Percentiles rank a stretch among this genome's conserved stretches.
These are phyloP conservation scores for Protomyctophum bolini DNA, from an alignment of 2,113 vertebrate genomes.

Conservation along the genomic window DNA sequence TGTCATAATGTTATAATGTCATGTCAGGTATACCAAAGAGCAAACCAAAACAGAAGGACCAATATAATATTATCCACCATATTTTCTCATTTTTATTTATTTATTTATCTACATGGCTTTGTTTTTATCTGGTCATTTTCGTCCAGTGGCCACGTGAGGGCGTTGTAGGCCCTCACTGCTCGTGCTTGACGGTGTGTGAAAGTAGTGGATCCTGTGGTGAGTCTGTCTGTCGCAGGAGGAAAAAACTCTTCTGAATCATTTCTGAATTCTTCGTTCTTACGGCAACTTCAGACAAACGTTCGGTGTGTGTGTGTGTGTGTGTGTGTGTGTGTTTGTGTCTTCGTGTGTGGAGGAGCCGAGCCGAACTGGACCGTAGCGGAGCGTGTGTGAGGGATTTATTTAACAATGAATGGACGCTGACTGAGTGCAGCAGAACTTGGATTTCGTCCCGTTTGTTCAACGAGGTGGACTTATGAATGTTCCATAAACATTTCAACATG, in stretches of 20 bases:
- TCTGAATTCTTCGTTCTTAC: constrained; percentile 51
- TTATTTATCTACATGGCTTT: too few species aligned
- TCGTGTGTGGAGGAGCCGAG: constrained; percentile 20
- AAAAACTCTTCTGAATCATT: constrained; percentile 19
- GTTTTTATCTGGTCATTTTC: too few species aligned
- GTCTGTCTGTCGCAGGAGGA: constrained; percentile 16
- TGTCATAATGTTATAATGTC: too few species aligned
- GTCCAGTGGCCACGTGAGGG: constrained; percentile 58
- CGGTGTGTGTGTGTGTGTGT: constrained; percentile 60
- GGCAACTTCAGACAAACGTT: constrained; percentile 49
- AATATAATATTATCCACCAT: too few species aligned
- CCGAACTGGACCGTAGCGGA: constrained; percentile 46
- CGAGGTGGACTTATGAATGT: constrained; percentile 65
- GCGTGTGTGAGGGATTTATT: constrained; percentile 18
- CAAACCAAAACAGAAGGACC: too few species aligned
- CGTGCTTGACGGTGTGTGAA: constrained; percentile 10
- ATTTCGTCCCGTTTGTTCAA: constrained; percentile 52
- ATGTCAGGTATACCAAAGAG: too few species aligned
- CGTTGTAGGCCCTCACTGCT: constrained; percentile 60
- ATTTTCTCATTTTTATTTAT: too few species aligned
- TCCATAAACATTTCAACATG: constrained; percentile 54
- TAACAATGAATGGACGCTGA: constrained; percentile 38
- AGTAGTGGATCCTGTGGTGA: constrained; percentile 23
- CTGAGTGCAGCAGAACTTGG: constrained; percentile 62
- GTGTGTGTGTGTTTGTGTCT: too few species aligned